Conservation (phyloP, 1,140 invertebrate genomes). For the Ips nitidus region DNA sequence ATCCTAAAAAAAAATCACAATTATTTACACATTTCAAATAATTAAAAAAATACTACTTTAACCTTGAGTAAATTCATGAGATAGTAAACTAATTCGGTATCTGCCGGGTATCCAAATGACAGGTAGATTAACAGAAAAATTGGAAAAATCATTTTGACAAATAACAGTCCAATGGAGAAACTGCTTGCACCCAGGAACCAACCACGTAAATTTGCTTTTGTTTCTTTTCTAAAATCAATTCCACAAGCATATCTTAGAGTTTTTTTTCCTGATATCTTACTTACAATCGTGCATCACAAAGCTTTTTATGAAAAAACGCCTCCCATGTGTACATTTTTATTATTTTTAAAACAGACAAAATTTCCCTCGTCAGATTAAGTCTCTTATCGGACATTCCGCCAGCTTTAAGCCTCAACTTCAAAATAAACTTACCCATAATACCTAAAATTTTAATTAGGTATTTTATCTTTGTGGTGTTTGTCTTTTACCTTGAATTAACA, state of each 20-base stretch:
- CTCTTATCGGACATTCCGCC: constrained; percentile 69
- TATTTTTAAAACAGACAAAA: constrained; percentile 75
- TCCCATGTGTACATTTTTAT: constrained; percentile 93
- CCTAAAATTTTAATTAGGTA: constrained; percentile 31
- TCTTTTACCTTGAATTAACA: constrained; percentile 16
- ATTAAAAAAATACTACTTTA: constrained; percentile 1
- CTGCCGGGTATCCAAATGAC: constrained; percentile 64
- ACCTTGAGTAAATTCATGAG: constrained; percentile 57
- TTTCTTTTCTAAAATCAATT: constrained; percentile 38
- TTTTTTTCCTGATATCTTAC: background rate
- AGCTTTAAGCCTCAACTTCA: constrained; percentile 29
- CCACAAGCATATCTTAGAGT: background rate
- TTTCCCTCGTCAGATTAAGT: constrained; percentile 81
- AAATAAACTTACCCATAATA: constrained; percentile 27
- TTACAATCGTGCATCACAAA: constrained; percentile 48
- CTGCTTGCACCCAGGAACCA: constrained; percentile 38
- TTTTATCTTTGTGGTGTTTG: background rate
- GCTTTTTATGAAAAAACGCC: constrained; percentile 70
- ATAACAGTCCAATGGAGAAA: constrained; percentile 55
- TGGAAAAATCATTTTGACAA: constrained; percentile 60
- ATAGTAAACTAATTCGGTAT: constrained; percentile 75
- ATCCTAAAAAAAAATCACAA: constrained; percentile 40
- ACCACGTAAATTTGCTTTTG: constrained; percentile 33
- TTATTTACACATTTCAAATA: background rate
- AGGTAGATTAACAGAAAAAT: constrained; percentile 73